Base-by-base conservation (phyloP, 2,888 invertebrate genomes). In the Eremobia ochroleuca region DNA sequence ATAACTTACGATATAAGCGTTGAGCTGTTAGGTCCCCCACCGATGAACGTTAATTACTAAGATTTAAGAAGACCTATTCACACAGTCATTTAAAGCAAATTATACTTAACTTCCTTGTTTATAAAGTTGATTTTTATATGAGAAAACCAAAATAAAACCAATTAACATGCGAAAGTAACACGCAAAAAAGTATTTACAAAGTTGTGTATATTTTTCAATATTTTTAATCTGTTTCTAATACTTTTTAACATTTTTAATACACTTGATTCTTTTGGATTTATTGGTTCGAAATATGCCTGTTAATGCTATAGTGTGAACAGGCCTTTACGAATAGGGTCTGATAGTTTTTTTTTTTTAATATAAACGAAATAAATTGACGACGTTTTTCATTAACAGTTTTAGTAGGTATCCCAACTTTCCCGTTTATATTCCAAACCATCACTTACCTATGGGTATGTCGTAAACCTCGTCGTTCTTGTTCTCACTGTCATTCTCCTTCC, bases 381-480 rank as follows among this genome's bases (percentile, higher is more conserved):
- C 18, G 34, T 4, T 49, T 67, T 52, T 34, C 11, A 68, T 34
- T 55, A 13, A 6, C 3, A 0, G 49, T 49, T 43, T 40, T n/a
- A 28, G 6, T 61, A 68, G 18, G 13, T 43, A 49, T 34, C 13
- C 25, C 71, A n/a, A 2, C 8, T 49, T 40, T 28, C 55, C 70
- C 69, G 75, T 85, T 79, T 74, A 78, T 52, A 75, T 71, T 37
- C 5, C 67, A 86, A 86, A 75, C 77, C 81, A 77, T 21, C 69
- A 96, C 96, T 96, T 88, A 96, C 96, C 96, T 79, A 96, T 95
- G 4, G 96, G 96, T 91, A 97, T 96, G 89, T 97, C 96, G 93
- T 97, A 96, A 37, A 96, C 96, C 74, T 96, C 96, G 73, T 96
- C 96, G 77, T 85, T 91, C 90, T 94, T 95, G 89, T 76, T 89